Conservation (phyloP, 2,797 vertebrate genomes). For the Capromys pilorides region DNA sequence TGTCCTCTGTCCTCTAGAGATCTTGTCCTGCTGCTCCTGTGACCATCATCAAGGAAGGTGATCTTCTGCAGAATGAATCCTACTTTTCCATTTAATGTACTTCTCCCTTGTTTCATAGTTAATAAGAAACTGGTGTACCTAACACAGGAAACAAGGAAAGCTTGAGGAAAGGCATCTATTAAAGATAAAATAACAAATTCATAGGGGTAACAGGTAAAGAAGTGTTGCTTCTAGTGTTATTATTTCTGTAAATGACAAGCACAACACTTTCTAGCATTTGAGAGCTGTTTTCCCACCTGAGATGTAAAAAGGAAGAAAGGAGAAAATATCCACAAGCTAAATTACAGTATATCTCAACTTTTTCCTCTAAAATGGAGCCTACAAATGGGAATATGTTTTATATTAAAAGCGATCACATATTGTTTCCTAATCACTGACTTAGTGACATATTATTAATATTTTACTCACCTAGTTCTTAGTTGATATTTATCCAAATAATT, state of each 20-base stretch:
- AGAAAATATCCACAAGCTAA: constrained; percentile 29
- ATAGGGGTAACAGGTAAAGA: neutral
- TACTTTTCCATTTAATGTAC: neutral
- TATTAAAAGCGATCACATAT: neutral
- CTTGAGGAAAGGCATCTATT: neutral
- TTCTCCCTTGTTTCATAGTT: neutral
- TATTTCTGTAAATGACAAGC: constrained; percentile 46
- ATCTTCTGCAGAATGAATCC: neutral
- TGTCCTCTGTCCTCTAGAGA: neutral
- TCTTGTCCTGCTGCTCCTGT: neutral
- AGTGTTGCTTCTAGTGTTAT: constrained; percentile 28
- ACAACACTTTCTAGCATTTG: constrained; percentile 17
- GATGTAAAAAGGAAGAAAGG: neutral
- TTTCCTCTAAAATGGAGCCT: neutral
- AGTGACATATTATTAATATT: neutral
- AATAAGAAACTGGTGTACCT: neutral
- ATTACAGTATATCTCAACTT: neutral
- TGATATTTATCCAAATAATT: neutral
- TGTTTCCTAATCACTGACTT: neutral
- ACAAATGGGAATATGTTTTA: neutral
- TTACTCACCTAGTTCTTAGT: neutral
- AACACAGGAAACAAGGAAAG: neutral
- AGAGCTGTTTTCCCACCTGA: constrained; percentile 47
- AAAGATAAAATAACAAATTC: constrained; percentile 14
- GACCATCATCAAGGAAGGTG: rapidly evolving